Base-by-base conservation (phyloP, 53 echinoderm and acorn worm species). In the Mesocentrotus franciscanus region DNA sequence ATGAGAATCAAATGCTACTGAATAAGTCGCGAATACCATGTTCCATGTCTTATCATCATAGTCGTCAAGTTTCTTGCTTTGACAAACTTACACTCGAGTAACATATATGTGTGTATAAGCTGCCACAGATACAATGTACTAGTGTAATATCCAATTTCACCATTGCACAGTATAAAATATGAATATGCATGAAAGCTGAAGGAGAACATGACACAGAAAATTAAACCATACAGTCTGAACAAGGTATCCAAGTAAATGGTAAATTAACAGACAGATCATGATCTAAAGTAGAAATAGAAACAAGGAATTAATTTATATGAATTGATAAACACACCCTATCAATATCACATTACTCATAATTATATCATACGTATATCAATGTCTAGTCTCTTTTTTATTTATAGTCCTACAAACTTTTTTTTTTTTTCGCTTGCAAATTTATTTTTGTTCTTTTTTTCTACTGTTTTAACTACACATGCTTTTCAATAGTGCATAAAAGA, bases 91-190 rank as follows among this genome's bases (percentile, higher is more conserved):
- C 42, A 18, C 36, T 42, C 29, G 4, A 18, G 35, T 10, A 30
- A 30, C 39, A 81, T 81, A 39, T 35, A 42, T 36, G 35, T 39
- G 29, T 57, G 58, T 49, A 57, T 57, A 58, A 49, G 26, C n/a
- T 57, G 87, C 58, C 87, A 87, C 75, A 29, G 26, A 75, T 58
- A 55, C 29, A 58, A 4, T 2, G n/a, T 58, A 87, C 27, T 12
- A 87, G n/a, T 57, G 57, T 84, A 58, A 87, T 58, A 87, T 57
- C 58, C 56, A n/a, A 58, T 36, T 87, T 57, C 91, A 91, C 91
- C 91, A 91, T 91, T 91, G 91, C 91, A 91, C 91, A 62, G 36
- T 91, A 91, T 66, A 66, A 91, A 91, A 91, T 91, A 66, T 30
- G 60, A 90, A 90, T 91, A 87, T 87, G 87, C 10, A 87, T 87